These are phyloP conservation scores for Vanessa tameamea DNA, from an alignment of 1,140 invertebrate genomes.

Conservation along the genomic window DNA sequence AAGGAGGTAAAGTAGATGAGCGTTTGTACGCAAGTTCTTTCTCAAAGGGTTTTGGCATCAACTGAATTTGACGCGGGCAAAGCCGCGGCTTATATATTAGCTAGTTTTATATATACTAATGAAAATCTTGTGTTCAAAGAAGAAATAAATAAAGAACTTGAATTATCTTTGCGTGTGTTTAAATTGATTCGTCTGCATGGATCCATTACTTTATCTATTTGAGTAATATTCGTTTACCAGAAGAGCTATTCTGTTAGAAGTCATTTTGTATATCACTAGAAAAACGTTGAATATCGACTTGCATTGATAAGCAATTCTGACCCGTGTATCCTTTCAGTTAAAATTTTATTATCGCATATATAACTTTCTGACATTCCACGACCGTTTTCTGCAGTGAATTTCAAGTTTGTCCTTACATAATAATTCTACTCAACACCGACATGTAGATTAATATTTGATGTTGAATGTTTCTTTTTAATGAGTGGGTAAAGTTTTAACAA, in stretches of 20 bases:
- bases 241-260: neutral
- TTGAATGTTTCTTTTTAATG: neutral
- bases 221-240: neutral
- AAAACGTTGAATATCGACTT: too few relatives aligned
- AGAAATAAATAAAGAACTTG: neutral
- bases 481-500: neutral
- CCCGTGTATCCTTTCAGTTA: neutral
- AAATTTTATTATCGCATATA: too few relatives aligned
- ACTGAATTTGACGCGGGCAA: too few relatives aligned
- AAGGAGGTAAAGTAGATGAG: too few relatives aligned
- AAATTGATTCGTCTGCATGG: neutral
- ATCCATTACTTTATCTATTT: slow-evolving; percentile 1
- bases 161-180: neutral
- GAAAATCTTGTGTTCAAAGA: neutral
- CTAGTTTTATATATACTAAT: neutral
- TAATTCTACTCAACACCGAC: too few relatives aligned
- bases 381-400: too few relatives aligned
- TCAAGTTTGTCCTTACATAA: too few relatives aligned
- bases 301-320: too few relatives aligned
- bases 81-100: neutral
- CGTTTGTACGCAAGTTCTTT: too few relatives aligned
- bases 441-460: neutral
- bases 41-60: too few relatives aligned
- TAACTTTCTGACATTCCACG: too few relatives aligned
- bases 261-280: neutral